Percentiles rank a stretch among this genome's conserved stretches.
Evolutionary conservation across 2,888 invertebrate genomes (phyloP).

Genomic region (Fissipunctia ypsillon): DNA sequence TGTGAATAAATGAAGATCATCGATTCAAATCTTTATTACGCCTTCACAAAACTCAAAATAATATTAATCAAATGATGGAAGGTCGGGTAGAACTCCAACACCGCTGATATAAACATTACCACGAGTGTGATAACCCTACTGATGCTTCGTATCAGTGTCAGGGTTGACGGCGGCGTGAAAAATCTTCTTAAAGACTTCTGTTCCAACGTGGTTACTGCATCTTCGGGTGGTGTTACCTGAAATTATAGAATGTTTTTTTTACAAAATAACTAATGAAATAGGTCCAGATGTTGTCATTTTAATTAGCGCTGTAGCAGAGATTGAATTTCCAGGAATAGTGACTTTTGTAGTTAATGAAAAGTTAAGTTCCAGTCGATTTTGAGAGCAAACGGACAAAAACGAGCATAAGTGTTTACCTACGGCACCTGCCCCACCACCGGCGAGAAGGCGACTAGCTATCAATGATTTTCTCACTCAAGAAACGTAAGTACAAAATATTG

Average conservation of each 20-base stretch:
- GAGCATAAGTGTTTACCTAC: neutral
- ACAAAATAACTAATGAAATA: neutral
- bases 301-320: neutral
- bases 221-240: constrained; percentile 82
- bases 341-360: neutral
- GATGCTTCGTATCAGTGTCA: constrained; percentile 77
- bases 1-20: too few species aligned
- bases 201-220: constrained; percentile 64
- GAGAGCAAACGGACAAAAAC: neutral
- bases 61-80: constrained; percentile 67
- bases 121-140: constrained; percentile 76
- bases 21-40: constrained; percentile 38
- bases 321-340: neutral
- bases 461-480: too few species aligned
- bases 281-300: neutral
- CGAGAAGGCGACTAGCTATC: neutral
- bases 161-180: constrained; percentile 59
- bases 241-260: constrained; percentile 38
- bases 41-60: constrained; percentile 69
- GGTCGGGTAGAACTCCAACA: constrained; percentile 81
- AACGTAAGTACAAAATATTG: too few species aligned
- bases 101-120: constrained; percentile 73
- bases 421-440: neutral
- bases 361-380: neutral
- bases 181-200: constrained; percentile 80